Base-by-base conservation (phyloP, 2,113 vertebrate genomes). In the Ariopsis seemanni region DNA sequence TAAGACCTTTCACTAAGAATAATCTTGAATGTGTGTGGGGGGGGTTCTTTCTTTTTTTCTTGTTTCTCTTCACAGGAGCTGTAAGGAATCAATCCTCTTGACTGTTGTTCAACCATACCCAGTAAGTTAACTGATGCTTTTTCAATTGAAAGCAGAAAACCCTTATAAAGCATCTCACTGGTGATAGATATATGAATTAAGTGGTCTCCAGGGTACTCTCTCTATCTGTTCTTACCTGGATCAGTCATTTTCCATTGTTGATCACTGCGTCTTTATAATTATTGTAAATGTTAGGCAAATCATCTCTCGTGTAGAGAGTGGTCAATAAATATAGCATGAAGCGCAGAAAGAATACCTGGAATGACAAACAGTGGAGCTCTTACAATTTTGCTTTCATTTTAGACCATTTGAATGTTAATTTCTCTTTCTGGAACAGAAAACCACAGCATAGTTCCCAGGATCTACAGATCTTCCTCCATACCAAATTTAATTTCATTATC, bases 81-180 rank as follows among this genome's bases (percentile, higher is more conserved):
- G 98, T 96, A 99, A 99, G 94, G 97, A 99, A 95, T 98, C 97
- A 85, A 99, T 99, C 88, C 91, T 97, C 90, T 94, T 99, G 93
- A 98, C 98, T 89, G 97, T 99, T 91, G 95, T 99, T 92, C 98
- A 99, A 88, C 98, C 98, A 85, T 99, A 98, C 92, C 97, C 97
- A 74, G 97, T 98, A 95, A 99, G 97, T 96, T 55, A 83, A 9
- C 25, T 34, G 42, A n/a, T 30, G 7, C 6, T 62, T 52, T 50
- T 62, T 42, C 20, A 55, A 17, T 7, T 15, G 12, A 30, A 53
- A 84, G 7, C 3, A 69, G n/a, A 71, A 83, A 52, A 69, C 27
- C 4, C 58, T 25, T n/a, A 17, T 22, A 82, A 82, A 50, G 42
- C 9, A 30, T 18, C 1, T 52, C 53, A 71, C 22, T 62, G 34